These are phyloP conservation scores for Holacanthus passer DNA, from an alignment of 2,113 vertebrate genomes.

Conservation along the genomic window DNA sequence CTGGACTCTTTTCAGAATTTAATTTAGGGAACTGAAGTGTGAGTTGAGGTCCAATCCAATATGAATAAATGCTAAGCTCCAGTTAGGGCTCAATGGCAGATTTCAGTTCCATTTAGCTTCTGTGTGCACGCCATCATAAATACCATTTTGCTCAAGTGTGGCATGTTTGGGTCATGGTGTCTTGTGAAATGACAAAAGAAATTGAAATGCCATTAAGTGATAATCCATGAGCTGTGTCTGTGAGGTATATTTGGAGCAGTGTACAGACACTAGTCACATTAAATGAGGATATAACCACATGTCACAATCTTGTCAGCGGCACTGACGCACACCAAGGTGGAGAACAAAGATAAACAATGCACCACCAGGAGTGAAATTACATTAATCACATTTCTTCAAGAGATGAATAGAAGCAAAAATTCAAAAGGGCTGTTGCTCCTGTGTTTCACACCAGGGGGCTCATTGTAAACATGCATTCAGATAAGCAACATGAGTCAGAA, in stretches of 20 bases:
- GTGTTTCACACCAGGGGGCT: constrained; percentile 31
- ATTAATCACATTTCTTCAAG: constrained; percentile 41
- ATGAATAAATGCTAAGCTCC: constrained; percentile 39
- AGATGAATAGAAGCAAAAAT: constrained; percentile 24
- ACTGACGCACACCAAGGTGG: constrained; percentile 37
- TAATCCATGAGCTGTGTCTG: constrained; percentile 37
- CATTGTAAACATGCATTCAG: constrained; percentile 30
- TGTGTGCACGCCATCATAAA: constrained; percentile 41
- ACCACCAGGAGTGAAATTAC: constrained; percentile 23
- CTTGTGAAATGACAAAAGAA: constrained; percentile 44
- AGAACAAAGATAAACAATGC: constrained; percentile 52
- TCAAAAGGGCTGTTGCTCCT: constrained; percentile 1
- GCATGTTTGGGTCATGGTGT: constrained; percentile 27
- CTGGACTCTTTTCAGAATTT: constrained; percentile 36
- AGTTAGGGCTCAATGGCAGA: constrained; percentile 6
- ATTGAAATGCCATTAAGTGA: constrained; percentile 41
- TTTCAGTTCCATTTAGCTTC: constrained; percentile 39
- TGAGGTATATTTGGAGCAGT: constrained; percentile 36
- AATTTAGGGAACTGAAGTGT: constrained; percentile 28
- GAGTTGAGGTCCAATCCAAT: constrained; percentile 25
- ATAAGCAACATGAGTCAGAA: constrained; percentile 29
- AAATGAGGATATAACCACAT: constrained; percentile 51
- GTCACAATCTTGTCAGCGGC: constrained; percentile 40
- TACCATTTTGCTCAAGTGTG: constrained; percentile 1
- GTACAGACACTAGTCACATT: constrained; percentile 10